Percentiles rank a stretch among this genome's conserved stretches.
phyloP scores from a whole-genome alignment of 2,797 vertebrate species.

The Tiaroga cobitis region DNA sequence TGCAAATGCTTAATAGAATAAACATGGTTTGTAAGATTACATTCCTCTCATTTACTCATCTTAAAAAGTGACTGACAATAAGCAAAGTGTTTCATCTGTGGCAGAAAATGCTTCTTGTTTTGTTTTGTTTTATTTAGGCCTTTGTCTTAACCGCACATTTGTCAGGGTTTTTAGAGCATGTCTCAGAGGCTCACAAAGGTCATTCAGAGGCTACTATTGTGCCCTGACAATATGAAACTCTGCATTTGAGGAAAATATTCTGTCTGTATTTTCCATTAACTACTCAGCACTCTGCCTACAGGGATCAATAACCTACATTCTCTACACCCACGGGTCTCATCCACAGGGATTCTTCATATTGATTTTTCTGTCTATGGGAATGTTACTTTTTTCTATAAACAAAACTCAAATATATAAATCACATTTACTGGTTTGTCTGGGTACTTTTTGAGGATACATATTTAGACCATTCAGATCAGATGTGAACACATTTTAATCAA shows the following conservation, averaged over 20 bases:
- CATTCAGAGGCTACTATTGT: not conserved
- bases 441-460: not conserved
- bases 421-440: not conserved
- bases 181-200: not conserved
- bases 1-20: not conserved
- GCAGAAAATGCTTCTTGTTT: not conserved
- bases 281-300: constrained; percentile 1
- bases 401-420: not conserved
- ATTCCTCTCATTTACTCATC: not conserved
- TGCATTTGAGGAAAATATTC: constrained; percentile 33
- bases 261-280: not conserved
- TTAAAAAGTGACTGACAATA: not conserved
- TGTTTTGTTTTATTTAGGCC: not conserved
- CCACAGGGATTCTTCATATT: constrained; percentile 27
- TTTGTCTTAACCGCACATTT: not conserved
- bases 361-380: constrained; percentile 21
- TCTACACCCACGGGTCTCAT: constrained; percentile 29
- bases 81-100: not conserved
- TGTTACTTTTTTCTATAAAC: not conserved
- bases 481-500: not conserved
- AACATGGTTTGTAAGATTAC: not conserved
- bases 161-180: not conserved
- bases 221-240: constrained; percentile 5
- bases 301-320: constrained; percentile 32
- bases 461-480: not conserved